A percentile compares a stretch with the other conserved stretches of the same genome.
Evolutionary conservation across 1,140 invertebrate genomes (phyloP).

Genomic region (Pygmarrhopalites habei): DNA sequence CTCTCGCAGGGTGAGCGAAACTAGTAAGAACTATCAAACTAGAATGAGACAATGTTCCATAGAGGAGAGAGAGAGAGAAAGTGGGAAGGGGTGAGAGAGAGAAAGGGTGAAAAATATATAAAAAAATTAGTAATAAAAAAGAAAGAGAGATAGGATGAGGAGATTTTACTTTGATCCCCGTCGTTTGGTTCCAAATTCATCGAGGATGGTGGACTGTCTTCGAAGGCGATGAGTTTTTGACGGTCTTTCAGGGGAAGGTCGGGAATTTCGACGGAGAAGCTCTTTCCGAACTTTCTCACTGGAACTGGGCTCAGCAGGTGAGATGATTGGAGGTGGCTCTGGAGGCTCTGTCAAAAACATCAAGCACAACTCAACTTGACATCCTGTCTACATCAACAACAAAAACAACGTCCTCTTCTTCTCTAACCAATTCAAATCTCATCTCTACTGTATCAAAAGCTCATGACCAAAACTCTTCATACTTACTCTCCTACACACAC

Average conservation of each 20-base stretch:
- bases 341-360: conserved; percentile 21
- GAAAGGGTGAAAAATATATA: no score
- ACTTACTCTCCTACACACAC: not conserved
- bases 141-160: no score
- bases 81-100: no score
- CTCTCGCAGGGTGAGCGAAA: no score
- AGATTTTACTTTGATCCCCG: conserved; percentile 39
- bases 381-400: not conserved
- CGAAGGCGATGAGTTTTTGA: conserved; percentile 59
- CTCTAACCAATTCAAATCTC: not conserved
- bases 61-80: no score
- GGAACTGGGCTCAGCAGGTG: conserved; percentile 38
- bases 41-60: no score
- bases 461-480: not conserved
- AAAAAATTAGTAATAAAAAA: no score
- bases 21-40: no score
- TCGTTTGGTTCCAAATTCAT: conserved; percentile 52
- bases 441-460: not conserved
- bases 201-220: conserved; percentile 77
- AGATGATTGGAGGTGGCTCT: conserved; percentile 46
- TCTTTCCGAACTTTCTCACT: conserved; percentile 36
- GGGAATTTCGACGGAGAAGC: conserved; percentile 54
- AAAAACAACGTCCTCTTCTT: no score
- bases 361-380: not conserved
- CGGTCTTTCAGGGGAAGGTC: conserved; percentile 58